Evolutionary conservation across 2,797 vertebrate genomes (phyloP).

Genomic region (Emydoidea blandingii): DNA sequence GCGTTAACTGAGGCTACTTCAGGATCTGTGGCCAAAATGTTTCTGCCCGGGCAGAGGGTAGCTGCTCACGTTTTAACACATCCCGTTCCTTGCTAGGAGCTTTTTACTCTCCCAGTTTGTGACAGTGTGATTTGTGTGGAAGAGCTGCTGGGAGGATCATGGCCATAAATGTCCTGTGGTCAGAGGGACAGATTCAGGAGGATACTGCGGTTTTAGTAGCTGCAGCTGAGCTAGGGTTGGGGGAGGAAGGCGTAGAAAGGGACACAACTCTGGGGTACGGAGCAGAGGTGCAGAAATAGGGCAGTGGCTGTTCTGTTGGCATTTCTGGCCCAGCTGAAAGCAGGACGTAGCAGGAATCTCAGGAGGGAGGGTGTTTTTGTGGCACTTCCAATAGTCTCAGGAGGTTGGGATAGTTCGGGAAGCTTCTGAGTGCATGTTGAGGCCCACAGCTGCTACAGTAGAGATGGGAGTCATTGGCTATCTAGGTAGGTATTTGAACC

Average conservation of each 20-base stretch:
- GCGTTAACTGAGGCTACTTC: conserved; percentile 61
- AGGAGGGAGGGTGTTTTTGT: not conserved
- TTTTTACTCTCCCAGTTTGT: not conserved
- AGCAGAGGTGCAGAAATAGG: not conserved
- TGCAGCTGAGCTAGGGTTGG: not conserved
- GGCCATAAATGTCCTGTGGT: not conserved
- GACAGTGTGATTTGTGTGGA: not conserved
- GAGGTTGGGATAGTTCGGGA: fast-evolving
- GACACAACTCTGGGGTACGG: fast-evolving
- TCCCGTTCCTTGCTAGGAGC: not conserved
- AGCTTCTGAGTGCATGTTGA: not conserved
- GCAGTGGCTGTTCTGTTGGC: not conserved
- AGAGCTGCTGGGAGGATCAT: not conserved
- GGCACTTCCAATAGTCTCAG: not conserved
- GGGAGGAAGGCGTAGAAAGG: not conserved
- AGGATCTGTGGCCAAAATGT: conserved; percentile 48
- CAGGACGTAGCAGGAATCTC: not conserved
- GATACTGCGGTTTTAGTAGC: not conserved
- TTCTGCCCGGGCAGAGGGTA: not conserved
- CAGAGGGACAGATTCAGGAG: not conserved
- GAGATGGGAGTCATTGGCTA: not conserved
- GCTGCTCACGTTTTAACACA: not conserved
- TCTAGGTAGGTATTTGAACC: not conserved
- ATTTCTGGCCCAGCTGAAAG: not conserved
- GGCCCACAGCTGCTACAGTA: fast-evolving